Base-by-base conservation (phyloP, 2,888 invertebrate genomes). In the Eupeodes latifasciatus region DNA sequence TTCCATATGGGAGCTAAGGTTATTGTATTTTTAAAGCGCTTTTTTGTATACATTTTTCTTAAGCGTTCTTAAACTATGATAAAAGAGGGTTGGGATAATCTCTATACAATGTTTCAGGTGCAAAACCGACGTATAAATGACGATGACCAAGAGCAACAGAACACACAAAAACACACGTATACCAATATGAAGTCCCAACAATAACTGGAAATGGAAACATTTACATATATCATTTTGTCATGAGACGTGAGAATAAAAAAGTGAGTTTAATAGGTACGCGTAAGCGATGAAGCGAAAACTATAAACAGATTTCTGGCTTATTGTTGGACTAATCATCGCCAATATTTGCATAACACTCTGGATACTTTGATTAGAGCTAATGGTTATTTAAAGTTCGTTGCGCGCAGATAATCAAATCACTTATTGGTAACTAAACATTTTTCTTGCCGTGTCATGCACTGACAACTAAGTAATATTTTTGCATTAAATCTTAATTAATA, bases 181-280 rank as follows among this genome's bases (percentile, higher is more conserved):
- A 57, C 57, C 57, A 57, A 57, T 27, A 57, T 57, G 27, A 12
- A 57, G 57, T 57, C 27, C 19, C 57, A 57, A 27, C 57, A 57
- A 57, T 27, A 57, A 57, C 57, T 47, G 40, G 40, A 40, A 47
- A 10, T 57, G 57, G 27, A 57, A 57, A 12, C 57, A 2, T 57
- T 5, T 16, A 55, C 7, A 16, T 55, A 55, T n/a, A 16, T 55
- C 27, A 12, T 57, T 57, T 27, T 12, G 57, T 27, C 57, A 57
- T 57, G 57, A 57, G 12, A 57, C 27, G 6, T 27, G 57, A 57
- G 27, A 57, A 11, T 6, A 12, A 27, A 57, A 57, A 57, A 27
- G 12, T 27, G 12, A 57, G 57, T 19, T 57, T 27, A 40, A 6
- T 40, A 40, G 5, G 40, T 40, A 40, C 27, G 27, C 7, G 5